Conservation (phyloP, 2,113 vertebrate genomes). For the Arvicanthis niloticus region DNA sequence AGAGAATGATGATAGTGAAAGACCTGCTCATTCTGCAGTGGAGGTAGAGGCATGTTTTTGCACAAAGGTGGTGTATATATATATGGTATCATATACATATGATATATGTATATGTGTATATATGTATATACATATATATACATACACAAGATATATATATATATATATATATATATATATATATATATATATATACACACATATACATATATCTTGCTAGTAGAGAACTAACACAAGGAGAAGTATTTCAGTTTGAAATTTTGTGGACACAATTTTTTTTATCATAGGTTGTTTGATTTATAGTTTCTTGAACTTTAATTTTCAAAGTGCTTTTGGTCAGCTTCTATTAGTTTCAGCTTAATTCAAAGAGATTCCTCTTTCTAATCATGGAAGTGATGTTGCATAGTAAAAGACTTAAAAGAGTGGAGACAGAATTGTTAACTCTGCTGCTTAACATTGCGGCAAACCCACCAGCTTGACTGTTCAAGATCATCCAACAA, state of each 20-base stretch:
- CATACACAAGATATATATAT: fast-evolving
- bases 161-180: no score
- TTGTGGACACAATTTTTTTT: not conserved
- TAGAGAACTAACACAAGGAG: not conserved
- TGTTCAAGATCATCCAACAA: slow-evolving; percentile 48
- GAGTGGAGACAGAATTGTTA: not conserved
- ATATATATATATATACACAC: no score
- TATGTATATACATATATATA: no score
- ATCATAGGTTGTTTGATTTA: not conserved
- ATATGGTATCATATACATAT: no score
- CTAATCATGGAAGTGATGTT: not conserved
- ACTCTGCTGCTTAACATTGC: not conserved
- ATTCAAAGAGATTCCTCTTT: not conserved
- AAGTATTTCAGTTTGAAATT: not conserved
- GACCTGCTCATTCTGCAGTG: no score
- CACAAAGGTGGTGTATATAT: fast-evolving
- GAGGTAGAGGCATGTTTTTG: not conserved
- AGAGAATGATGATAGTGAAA: not conserved
- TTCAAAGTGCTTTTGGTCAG: not conserved
- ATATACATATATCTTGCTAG: no score
- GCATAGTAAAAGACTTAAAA: not conserved
- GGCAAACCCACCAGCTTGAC: not conserved
- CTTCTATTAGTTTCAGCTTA: not conserved
- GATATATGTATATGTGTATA: no score
- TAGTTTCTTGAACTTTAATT: not conserved